Base-by-base conservation (phyloP, 2,888 invertebrate species). In the Hedychridium roseum region DNA sequence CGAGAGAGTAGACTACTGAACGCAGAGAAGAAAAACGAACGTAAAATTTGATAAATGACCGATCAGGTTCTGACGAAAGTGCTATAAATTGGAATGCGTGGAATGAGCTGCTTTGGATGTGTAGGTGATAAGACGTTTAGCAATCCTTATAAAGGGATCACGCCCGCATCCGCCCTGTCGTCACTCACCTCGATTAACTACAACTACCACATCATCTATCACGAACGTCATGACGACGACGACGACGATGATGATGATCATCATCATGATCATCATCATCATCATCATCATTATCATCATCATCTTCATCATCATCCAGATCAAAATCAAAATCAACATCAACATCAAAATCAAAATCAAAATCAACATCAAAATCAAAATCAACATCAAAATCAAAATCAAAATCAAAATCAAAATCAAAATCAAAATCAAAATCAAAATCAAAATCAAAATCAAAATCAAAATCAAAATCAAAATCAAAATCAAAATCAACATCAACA, bases 51-150 rank as follows among this genome's bases (percentile, higher is more conserved):
- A 36, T 23, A 79, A 46, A 32, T 36, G 23, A 31, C 12, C 42
- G 43, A 54, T 52, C 80, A 78, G 76, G 69, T 78, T 44, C 16
- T 46, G 12, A 44, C 17, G 51, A 43, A 60, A 46, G 42, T 43
- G 54, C 54, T 63, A 61, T 53, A 60, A n/a, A 63, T 80, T 79
- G 74, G 76, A 79, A 71, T 74, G 75, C 71, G 73, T 73, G 69
- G 74, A 75, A 78, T 77, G 76, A 76, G 70, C 71, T 71, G 76
- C 78, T 80, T 80, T 80, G 75, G 73, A 76, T 80, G 80, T 80
- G 76, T 81, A 81, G 81, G 81, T 77, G 80, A 80, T 77, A 82
- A 81, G 73, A 80, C 79, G 72, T 73, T 50, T 82, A 79, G 81
- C 79, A 68, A 83, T 80, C 61, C 81, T 74, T 57, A 55, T 66